Evolutionary conservation across 2,888 invertebrate genomes (phyloP), one percentile per base, ranked within the genome.

Genomic region (Orthonychiurus folsomi): DNA sequence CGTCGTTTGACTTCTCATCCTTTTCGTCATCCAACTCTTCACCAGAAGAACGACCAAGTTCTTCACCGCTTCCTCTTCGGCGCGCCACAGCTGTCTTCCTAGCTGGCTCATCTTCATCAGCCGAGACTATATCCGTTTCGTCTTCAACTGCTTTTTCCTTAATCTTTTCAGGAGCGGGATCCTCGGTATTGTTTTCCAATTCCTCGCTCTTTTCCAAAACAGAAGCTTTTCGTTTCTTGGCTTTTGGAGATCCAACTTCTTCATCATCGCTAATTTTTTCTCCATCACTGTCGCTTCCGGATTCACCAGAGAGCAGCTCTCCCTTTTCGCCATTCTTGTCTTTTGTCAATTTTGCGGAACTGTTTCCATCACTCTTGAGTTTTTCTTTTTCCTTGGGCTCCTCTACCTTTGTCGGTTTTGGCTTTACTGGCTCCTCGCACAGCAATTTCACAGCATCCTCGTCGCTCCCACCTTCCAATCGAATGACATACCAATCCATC

Each of bases 401-500:
- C 73, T 94, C 92, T n/a, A 26, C 59, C 28, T 56, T 56, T 2
- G 50, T 5, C 95, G 79, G 78, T 96, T 96, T 73, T 89, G 88
- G 53, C 21, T 58, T 64, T 2, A 61, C 61, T 37, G 59, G 56
- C 61, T 70, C 70, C 50, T 72, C 72, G 12, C 68, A 69, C 2
- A 73, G 61, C 18, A 73, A 60, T 54, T 69, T 71, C 1, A 66
- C 65, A 28, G 71, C 71, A 50, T 72, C 69, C 23, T 73, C 73
- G 55, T 91, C 90, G 0, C 85, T 86, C 1, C 91, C 92, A 23
- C 95, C 97, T 79, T 99, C 97, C 53, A 99, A 80, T 77, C 93
- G 90, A 67, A 99, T 93, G 3, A 99, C 97, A 52, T 93, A 95
- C 61, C 95, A 90, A 77, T 99, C 99, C 63, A 99, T 82, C 12